phyloP scores from a whole-genome alignment of 2,797 vertebrate genomes.

The Lithobates pipiens region DNA sequence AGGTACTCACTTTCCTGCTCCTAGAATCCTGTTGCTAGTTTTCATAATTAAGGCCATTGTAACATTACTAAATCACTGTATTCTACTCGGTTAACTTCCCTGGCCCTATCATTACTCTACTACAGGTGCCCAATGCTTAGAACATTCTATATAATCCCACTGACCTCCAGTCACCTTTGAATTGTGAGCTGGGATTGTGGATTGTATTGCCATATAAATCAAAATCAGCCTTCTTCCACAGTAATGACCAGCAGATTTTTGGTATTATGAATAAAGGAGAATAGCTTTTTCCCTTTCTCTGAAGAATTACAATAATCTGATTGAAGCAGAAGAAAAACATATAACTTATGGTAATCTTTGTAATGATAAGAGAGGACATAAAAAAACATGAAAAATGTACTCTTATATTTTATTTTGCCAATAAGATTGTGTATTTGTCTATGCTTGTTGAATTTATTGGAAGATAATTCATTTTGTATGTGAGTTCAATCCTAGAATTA shows the following conservation, averaged over 20 bases:
- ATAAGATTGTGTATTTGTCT: too few species aligned
- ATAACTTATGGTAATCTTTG: conserved; percentile 21
- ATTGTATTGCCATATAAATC: conserved; percentile 26
- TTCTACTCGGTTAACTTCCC: conserved; percentile 5
- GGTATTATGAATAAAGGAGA: background rate
- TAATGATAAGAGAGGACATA: background rate
- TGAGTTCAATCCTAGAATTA: too few species aligned
- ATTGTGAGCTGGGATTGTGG: conserved; percentile 2
- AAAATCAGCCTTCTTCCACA: background rate
- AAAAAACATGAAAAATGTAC: too few species aligned
- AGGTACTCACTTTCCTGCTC: conserved; percentile 15
- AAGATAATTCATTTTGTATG: too few species aligned
- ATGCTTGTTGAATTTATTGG: too few species aligned
- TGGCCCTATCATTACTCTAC: conserved; percentile 30
- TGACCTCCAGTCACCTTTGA: conserved; percentile 8
- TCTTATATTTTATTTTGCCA: too few species aligned
- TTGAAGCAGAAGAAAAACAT: conserved; percentile 11
- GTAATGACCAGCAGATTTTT: conserved; percentile 30
- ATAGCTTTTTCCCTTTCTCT: background rate
- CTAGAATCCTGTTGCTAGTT: conserved; percentile 10
- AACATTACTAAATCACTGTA: conserved; percentile 33
- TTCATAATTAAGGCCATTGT: conserved; percentile 43
- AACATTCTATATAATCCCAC: conserved; percentile 17
- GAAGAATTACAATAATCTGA: conserved; percentile 1
- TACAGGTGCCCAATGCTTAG: conserved; percentile 23